Conservation (phyloP, 2,797 vertebrate genomes). For the Stomatorhinus walkeri region DNA sequence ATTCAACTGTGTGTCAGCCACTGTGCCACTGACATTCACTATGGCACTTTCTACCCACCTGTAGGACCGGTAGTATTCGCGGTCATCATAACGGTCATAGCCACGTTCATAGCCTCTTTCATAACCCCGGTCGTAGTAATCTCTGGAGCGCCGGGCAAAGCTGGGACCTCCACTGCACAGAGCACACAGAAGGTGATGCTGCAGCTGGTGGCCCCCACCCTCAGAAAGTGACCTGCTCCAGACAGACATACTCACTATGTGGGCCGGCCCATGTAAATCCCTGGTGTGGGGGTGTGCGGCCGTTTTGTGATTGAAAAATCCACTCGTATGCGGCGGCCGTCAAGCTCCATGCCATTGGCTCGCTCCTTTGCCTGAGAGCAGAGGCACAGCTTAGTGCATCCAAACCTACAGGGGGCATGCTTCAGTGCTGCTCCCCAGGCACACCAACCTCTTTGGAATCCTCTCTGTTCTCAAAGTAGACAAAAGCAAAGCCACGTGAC, state of each 20-base stretch:
- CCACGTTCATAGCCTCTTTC: conserved; percentile 77
- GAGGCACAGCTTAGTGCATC: conserved; percentile 4
- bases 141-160: conserved; percentile 59
- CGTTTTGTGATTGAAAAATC: conserved; percentile 95
- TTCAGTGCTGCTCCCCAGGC: neutral
- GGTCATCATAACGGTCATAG: conserved; percentile 78
- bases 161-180: conserved; percentile 36
- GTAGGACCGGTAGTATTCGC: conserved; percentile 84
- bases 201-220: neutral
- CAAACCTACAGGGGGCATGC: neutral
- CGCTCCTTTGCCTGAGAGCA: conserved; percentile 79
- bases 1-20: neutral
- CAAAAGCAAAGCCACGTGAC: conserved; percentile 89
- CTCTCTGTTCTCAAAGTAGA: conserved; percentile 86
- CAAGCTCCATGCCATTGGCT: conserved; percentile 94
- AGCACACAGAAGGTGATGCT: neutral
- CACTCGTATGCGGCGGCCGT: conserved; percentile 86
- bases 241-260: conserved; percentile 75
- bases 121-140: conserved; percentile 79
- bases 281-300: conserved; percentile 90
- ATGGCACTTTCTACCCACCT: conserved; percentile 55
- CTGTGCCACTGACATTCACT: neutral
- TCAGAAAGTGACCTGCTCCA: neutral
- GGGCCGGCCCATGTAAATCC: conserved; percentile 93
- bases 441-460: conserved; percentile 81